phyloP scores from a whole-genome alignment of 2,113 vertebrate genomes.

The Pipa parva region DNA sequence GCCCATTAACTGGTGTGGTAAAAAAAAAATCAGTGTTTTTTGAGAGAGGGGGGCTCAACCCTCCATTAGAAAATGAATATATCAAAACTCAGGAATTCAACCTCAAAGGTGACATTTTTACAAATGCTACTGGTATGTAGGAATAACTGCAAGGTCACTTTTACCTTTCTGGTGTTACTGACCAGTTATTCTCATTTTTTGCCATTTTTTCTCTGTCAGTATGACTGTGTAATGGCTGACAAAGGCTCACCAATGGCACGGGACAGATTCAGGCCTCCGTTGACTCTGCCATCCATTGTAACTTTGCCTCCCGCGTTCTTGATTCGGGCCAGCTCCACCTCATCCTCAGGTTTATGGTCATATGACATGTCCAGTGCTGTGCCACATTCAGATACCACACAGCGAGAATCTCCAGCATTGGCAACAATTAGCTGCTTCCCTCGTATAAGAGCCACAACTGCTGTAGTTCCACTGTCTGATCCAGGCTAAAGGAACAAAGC shows the following conservation, averaged over 20 bases:
- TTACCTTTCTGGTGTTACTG: no score
- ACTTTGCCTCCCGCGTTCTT: constrained; percentile 97
- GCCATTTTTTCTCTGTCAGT: no score
- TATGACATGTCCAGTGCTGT: constrained; percentile 96
- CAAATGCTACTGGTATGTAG: no score
- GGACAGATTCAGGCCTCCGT: constrained; percentile 94
- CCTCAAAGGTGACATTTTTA: no score
- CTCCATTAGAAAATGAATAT: no score
- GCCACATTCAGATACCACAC: constrained; percentile 87
- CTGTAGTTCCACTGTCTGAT: constrained; percentile 94
- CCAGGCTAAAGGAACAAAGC: constrained; percentile 71
- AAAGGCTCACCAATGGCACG: constrained; percentile 88
- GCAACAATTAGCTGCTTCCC: constrained; percentile 95
- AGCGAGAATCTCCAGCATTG: constrained; percentile 94
- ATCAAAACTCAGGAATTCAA: no score
- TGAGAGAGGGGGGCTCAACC: no score
- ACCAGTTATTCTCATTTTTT: no score
- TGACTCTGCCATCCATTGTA: constrained; percentile 95
- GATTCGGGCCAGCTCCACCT: constrained; percentile 90
- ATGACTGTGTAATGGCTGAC: no score
- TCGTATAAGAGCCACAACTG: constrained; percentile 89
- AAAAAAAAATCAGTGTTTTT: no score
- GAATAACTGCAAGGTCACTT: no score
- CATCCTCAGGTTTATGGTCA: constrained; percentile 95
- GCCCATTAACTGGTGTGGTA: no score